phyloP scores from a whole-genome alignment of 2,797 vertebrate genomes.

The Enteromius thamalakanensis region DNA sequence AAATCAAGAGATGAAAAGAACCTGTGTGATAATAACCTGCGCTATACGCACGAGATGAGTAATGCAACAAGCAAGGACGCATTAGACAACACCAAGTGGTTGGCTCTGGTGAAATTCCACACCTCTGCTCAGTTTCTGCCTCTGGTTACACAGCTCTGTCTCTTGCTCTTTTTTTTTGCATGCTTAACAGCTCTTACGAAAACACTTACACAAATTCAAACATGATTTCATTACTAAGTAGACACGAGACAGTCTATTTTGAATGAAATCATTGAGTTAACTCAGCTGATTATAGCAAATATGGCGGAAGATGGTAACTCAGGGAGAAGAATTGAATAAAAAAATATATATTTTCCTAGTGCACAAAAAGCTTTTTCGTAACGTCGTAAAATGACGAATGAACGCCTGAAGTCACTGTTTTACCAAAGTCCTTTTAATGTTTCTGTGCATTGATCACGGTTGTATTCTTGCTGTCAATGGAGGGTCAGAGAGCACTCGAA shows the following conservation, averaged over 20 bases:
- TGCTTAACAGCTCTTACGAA: conserved; percentile 18
- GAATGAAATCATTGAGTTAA: neutral
- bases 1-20: conserved; percentile 31
- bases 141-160: conserved; percentile 43
- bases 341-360: too few relatives aligned
- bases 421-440: too few relatives aligned
- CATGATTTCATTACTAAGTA: conserved; percentile 11
- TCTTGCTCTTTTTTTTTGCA: neutral
- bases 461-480: too few relatives aligned
- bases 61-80: conserved; percentile 40
- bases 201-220: conserved; percentile 1
- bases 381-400: too few relatives aligned
- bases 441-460: too few relatives aligned
- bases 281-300: too few relatives aligned
- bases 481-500: too few relatives aligned
- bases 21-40: conserved; percentile 8
- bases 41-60: conserved; percentile 32
- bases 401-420: too few relatives aligned
- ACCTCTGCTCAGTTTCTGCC: conserved; percentile 49
- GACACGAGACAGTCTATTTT: neutral
- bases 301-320: too few relatives aligned
- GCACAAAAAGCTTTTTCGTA: too few relatives aligned
- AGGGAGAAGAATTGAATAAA: too few relatives aligned
- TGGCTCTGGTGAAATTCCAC: conserved; percentile 55
- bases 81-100: conserved; percentile 23